A percentile compares a stretch with the other conserved stretches of the same genome.
Evolutionary conservation across 2,113 vertebrate species (phyloP).

Genomic region (Anguilla rostrata): DNA sequence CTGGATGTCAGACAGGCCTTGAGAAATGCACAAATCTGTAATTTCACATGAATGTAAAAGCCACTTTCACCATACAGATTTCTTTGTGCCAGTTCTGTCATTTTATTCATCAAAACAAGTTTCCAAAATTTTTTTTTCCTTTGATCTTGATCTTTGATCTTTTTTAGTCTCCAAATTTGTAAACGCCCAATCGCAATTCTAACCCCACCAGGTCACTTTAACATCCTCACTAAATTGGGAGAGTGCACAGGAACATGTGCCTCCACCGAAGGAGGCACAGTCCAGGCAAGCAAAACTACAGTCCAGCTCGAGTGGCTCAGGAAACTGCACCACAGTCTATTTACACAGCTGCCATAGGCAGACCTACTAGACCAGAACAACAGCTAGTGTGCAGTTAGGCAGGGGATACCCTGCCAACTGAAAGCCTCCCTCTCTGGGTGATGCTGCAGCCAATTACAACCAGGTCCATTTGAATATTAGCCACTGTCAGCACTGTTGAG

Average conservation of each 20-base stretch:
- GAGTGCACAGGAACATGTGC: not conserved
- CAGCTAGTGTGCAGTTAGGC: not conserved
- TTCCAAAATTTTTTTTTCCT: too few species aligned
- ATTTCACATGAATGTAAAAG: constrained; percentile 89
- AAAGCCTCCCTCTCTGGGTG: not conserved
- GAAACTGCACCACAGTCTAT: not conserved
- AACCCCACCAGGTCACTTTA: not conserved
- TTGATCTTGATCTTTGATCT: not conserved
- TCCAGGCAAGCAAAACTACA: too few species aligned
- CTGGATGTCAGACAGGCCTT: constrained; percentile 78
- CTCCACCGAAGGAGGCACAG: too few species aligned
- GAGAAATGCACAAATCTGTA: constrained; percentile 90
- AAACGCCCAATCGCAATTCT: not conserved
- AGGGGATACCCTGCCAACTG: too few species aligned
- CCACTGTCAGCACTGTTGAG: not conserved
- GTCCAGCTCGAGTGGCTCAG: not conserved
- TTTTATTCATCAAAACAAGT: not conserved
- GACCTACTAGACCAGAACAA: not conserved
- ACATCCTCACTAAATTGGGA: not conserved
- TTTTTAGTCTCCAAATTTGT: not conserved
- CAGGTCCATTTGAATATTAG: not conserved
- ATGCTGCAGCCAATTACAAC: too few species aligned
- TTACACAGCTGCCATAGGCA: not conserved
- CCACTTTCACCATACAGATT: not conserved
- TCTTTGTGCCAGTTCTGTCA: not conserved